Conservation (phyloP, 2,888 invertebrate species). For the Lepeophtheirus nordmannii region DNA sequence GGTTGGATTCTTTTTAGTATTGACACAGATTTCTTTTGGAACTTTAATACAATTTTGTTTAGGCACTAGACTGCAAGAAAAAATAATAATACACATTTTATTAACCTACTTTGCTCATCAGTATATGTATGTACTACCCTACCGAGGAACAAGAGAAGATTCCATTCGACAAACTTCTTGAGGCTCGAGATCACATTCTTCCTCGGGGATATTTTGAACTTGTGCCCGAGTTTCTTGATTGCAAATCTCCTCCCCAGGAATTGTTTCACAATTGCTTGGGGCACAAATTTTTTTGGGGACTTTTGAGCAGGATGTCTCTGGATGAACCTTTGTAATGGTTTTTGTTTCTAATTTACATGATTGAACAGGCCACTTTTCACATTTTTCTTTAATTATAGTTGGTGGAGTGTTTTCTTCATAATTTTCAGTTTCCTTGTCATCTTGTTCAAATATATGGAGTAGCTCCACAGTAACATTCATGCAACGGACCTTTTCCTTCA, state of each 20-base stretch:
- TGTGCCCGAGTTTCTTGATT: neutral
- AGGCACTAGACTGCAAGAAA: too few species aligned
- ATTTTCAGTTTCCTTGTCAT: neutral
- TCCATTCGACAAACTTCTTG: neutral
- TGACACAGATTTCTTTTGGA: too few species aligned
- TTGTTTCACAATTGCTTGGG: neutral
- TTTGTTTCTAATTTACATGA: neutral
- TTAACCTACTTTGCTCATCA: too few species aligned
- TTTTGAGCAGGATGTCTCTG: neutral
- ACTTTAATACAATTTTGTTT: too few species aligned
- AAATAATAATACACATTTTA: too few species aligned
- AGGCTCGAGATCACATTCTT: neutral
- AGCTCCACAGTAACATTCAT: neutral
- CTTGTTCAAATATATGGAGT: neutral
- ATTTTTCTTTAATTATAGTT: neutral
- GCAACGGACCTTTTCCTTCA: neutral
- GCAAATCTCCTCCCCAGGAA: constrained; percentile 2
- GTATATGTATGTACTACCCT: neutral
- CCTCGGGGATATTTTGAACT: neutral
- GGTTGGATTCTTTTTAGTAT: too few species aligned
- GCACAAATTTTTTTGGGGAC: neutral
- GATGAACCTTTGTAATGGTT: neutral
- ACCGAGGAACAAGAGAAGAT: neutral
- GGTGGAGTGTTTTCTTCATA: neutral
- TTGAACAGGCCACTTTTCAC: neutral